These are phyloP conservation scores for Drosophila fuyamai DNA, from an alignment of 1,140 invertebrate species.

Conservation along the genomic window DNA sequence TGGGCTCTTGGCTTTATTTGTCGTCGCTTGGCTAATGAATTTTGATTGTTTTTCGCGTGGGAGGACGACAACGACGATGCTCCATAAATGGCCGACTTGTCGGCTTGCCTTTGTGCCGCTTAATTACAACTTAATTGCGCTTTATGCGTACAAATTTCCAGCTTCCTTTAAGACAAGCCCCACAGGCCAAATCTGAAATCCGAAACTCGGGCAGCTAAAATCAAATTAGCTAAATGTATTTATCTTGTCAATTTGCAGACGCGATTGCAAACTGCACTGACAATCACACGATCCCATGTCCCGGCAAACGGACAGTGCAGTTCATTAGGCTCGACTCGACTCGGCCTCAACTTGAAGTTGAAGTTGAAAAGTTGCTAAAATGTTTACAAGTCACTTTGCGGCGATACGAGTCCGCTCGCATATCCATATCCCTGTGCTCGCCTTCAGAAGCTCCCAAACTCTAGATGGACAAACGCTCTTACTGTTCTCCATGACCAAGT, in stretches of 20 bases:
- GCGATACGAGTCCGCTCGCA: conserved; percentile 28
- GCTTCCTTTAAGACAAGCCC: conserved; percentile 50
- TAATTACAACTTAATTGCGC: conserved; percentile 81
- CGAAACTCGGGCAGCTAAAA: conserved; percentile 47
- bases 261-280: conserved; percentile 66
- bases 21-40: conserved; percentile 76
- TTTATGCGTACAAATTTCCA: conserved; percentile 76
- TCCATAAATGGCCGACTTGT: conserved; percentile 38
- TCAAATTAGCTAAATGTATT: conserved; percentile 84
- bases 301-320: conserved; percentile 41
- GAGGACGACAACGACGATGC: conserved; percentile 16
- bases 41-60: conserved; percentile 75
- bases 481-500: conserved; percentile 58
- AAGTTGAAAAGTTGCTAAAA: conserved; percentile 82
- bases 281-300: conserved; percentile 60
- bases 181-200: background rate
- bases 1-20: conserved; percentile 74
- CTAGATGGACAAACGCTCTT: conserved; percentile 62
- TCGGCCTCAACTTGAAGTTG: conserved; percentile 41
- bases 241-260: conserved; percentile 82
- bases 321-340: conserved; percentile 60
- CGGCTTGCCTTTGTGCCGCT: conserved; percentile 59
- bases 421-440: conserved; percentile 40
- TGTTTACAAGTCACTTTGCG: conserved; percentile 82
- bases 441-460: conserved; percentile 67